A percentile compares a stretch with the other conserved stretches of the same genome.
Conservation (phyloP, 2,113 vertebrate species). For the Pedetes capensis region DNA sequence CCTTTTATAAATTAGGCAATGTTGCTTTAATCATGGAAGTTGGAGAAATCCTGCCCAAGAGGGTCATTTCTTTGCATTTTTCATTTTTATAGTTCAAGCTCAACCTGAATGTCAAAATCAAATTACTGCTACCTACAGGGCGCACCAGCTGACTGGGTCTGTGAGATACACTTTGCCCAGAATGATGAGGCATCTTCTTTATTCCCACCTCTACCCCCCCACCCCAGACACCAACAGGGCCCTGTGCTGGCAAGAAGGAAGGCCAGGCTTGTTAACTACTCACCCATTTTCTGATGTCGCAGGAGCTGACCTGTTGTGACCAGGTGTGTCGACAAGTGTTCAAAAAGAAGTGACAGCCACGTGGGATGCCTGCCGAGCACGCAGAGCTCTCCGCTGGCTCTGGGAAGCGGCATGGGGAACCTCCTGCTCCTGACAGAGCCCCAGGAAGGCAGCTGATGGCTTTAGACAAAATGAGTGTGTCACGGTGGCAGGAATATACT, state of each 20-base stretch:
- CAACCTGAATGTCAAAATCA: slow-evolving; percentile 78
- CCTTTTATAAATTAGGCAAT: slow-evolving; percentile 66
- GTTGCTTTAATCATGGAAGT: slow-evolving; percentile 70
- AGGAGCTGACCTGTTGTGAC: slow-evolving; percentile 92
- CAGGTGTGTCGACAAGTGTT: slow-evolving; percentile 94
- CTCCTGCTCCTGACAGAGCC: neutral
- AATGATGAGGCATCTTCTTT: slow-evolving; percentile 16
- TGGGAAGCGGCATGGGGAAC: neutral
- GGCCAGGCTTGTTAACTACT: neutral
- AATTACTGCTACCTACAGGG: slow-evolving; percentile 67
- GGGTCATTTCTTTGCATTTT: slow-evolving; percentile 72
- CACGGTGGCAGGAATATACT: neutral
- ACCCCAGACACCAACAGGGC: neutral
- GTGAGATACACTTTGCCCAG: slow-evolving; percentile 48
- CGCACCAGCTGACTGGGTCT: slow-evolving; percentile 52
- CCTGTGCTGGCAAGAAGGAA: neutral
- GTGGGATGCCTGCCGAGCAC: neutral
- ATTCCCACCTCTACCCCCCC: neutral
- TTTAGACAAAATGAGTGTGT: slow-evolving; percentile 47
- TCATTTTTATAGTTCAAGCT: slow-evolving; percentile 77
- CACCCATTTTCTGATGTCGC: slow-evolving; percentile 66
- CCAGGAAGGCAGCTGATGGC: neutral
- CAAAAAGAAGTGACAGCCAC: slow-evolving; percentile 85
- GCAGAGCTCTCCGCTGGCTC: neutral
- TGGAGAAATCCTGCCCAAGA: slow-evolving; percentile 61